These are phyloP conservation scores for Myotis daubentonii DNA, from an alignment of 2,797 vertebrate species.

Conservation along the genomic window DNA sequence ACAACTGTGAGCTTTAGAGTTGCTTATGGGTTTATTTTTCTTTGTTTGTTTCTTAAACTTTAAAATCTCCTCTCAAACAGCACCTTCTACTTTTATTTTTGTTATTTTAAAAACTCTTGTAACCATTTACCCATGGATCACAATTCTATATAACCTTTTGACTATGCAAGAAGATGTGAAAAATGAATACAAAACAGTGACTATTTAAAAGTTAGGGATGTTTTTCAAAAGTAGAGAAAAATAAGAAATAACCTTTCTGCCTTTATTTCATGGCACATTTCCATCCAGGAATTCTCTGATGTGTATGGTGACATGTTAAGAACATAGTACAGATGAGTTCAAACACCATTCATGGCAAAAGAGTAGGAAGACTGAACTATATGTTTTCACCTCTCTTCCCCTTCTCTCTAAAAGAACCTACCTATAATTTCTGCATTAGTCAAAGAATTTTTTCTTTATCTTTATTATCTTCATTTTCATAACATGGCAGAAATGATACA, in stretches of 20 bases:
- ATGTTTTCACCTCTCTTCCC: background rate
- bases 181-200: background rate
- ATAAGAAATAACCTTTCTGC: background rate
- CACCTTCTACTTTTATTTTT: slow-evolving; percentile 71
- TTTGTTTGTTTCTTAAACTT: slow-evolving; percentile 72
- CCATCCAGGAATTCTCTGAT: background rate
- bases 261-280: background rate
- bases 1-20: slow-evolving; percentile 77
- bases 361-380: background rate
- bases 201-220: background rate
- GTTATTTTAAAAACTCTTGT: slow-evolving; percentile 61
- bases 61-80: slow-evolving; percentile 67
- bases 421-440: background rate
- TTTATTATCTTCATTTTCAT: slow-evolving; percentile 6
- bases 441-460: background rate
- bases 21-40: background rate
- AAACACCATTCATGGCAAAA: background rate
- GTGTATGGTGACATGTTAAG: slow-evolving; percentile 73
- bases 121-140: background rate
- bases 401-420: background rate
- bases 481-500: background rate
- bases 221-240: background rate
- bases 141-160: background rate
- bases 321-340: slow-evolving; percentile 71
- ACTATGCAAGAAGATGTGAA: background rate